phyloP scores from a whole-genome alignment of 1,140 invertebrate genomes.

The Drosophila grimshawi region DNA sequence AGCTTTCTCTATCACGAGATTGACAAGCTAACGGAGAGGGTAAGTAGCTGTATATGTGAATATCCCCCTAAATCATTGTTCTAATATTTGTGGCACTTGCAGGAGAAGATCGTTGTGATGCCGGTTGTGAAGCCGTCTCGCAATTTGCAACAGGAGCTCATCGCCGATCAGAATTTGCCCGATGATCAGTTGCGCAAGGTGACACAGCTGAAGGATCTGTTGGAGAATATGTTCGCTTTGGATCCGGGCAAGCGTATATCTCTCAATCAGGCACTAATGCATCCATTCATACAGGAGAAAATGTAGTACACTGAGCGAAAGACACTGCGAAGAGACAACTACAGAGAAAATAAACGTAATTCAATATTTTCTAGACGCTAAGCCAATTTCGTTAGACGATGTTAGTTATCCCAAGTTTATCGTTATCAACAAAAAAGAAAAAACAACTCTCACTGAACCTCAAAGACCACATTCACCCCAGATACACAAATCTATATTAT shows the following conservation, averaged over 20 bases:
- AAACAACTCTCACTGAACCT: conserved; percentile 25
- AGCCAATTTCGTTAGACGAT: conserved; percentile 52
- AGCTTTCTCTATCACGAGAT: conserved; percentile 99
- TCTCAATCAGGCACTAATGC: conserved; percentile 96
- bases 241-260: conserved; percentile 97
- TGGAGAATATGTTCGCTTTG: conserved; percentile 96
- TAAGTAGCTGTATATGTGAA: conserved; percentile 86
- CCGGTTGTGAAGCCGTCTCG: conserved; percentile 94
- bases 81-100: conserved; percentile 50
- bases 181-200: conserved; percentile 96
- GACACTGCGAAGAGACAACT: neutral
- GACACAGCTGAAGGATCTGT: conserved; percentile 95
- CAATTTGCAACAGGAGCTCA: conserved; percentile 94
- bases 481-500: conserved; percentile 23
- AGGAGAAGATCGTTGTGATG: conserved; percentile 99
- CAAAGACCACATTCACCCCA: conserved; percentile 40
- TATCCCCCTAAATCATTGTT: neutral
- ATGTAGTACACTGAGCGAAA: conserved; percentile 84
- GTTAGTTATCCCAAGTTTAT: conserved; percentile 54
- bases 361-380: conserved; percentile 61
- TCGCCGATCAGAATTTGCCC: conserved; percentile 94
- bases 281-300: conserved; percentile 98
- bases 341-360: conserved; percentile 61
- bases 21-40: conserved; percentile 99
- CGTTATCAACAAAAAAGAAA: conserved; percentile 26